phyloP scores from a whole-genome alignment of 2,888 invertebrate species.

The Cheilosia urbana region DNA sequence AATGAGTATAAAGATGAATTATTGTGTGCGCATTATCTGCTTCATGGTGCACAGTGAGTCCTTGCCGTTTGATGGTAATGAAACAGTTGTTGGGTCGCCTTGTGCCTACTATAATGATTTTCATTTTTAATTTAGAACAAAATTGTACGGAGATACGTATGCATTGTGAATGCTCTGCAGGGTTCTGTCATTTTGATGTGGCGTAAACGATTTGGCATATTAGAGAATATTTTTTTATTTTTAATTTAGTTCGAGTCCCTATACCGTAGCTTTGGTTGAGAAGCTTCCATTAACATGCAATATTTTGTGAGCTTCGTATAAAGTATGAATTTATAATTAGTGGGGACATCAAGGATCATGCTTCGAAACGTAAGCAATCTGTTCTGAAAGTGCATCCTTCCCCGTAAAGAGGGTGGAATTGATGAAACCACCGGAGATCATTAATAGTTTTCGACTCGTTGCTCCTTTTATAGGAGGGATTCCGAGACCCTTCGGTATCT shows the following conservation, averaged over 20 bases:
- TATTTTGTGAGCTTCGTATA: too few relatives aligned
- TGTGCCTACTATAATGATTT: constrained; percentile 50
- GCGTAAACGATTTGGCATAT: constrained; percentile 1
- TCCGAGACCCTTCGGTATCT: too few relatives aligned
- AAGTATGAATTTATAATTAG: too few relatives aligned
- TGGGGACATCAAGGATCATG: too few relatives aligned
- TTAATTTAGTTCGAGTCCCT: neutral
- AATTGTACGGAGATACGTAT: neutral
- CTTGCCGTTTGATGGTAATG: constrained; percentile 71
- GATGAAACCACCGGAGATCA: too few relatives aligned
- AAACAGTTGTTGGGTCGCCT: constrained; percentile 64
- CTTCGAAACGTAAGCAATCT: too few relatives aligned
- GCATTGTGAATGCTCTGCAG: constrained; percentile 30
- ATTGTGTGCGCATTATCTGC: constrained; percentile 65
- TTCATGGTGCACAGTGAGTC: constrained; percentile 57
- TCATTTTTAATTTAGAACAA: constrained; percentile 41
- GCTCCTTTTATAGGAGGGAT: too few relatives aligned
- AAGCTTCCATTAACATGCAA: too few relatives aligned
- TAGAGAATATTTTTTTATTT: neutral
- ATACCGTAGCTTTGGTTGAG: neutral
- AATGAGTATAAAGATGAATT: constrained; percentile 49
- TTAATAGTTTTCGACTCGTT: too few relatives aligned
- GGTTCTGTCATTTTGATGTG: constrained; percentile 41
- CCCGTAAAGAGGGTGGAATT: too few relatives aligned
- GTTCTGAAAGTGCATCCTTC: too few relatives aligned